Base-by-base conservation (phyloP, 2,888 invertebrate species). In the Dryobotodes eremita region DNA sequence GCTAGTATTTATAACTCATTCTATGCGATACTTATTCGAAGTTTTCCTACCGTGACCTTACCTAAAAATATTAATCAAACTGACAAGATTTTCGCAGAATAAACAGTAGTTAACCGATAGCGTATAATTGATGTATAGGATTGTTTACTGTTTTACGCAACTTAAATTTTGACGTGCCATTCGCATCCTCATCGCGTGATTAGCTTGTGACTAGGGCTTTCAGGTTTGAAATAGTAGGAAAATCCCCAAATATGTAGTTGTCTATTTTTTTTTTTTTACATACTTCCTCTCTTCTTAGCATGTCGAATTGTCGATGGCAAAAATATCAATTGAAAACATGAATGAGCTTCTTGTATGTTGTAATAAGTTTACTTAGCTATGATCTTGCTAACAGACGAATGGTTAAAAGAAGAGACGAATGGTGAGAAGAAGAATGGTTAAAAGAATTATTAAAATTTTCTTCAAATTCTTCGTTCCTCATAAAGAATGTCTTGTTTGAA, bases 81-180 rank as follows among this genome's bases (percentile, higher is more conserved):
- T 36, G 36, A 11, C 11, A n/a, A 42, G 36, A 59, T 77, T 70
- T 78, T 55, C 26, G n/a, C 64, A 77, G 26, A 59, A 80, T 69
- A 76, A 50, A 80, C 80, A 68, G 36, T 42, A 57, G 55, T 23
- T 80, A 69, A 59, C 68, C 50, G 64, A 70, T 70, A 83, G 31
- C 50, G 65, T 20, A 53, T 59, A 57, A 65, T 65, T 64, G 48
- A 70, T 53, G 53, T 77, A 20, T 59, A 80, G 10, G 10, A 59
- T 57, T 72, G 72, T 79, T 80, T 77, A 68, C 15, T 15, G 23
- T 82, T 76, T 65, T 70, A 77, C 36, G 42, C 36, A 76, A 61
- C 23, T 61, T 53, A 17, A 26, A 59, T 23, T 53, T 57, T 55
- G 36, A 26, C 83, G 50, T 17, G n/a, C 31, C 46, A 15, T 23